Percentiles rank a stretch among this genome's conserved stretches.
phyloP scores from a whole-genome alignment of 1,140 invertebrate genomes.

The Drosophila pachea region DNA sequence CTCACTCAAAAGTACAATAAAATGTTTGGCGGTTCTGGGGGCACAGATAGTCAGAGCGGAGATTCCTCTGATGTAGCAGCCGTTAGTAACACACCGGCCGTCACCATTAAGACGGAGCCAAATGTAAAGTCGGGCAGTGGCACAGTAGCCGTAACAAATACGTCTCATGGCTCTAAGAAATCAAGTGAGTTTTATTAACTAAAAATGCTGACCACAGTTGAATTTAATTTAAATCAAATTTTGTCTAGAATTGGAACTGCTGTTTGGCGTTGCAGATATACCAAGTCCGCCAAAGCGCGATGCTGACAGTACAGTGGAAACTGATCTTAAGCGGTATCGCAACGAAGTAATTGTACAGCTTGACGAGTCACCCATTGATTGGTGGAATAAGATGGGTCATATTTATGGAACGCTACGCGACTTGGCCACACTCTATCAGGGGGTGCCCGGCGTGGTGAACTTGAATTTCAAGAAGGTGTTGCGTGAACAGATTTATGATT shows the following conservation, averaged over 20 bases:
- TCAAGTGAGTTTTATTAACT: slow-evolving; percentile 56
- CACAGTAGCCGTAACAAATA: not conserved
- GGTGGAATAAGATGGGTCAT: slow-evolving; percentile 72
- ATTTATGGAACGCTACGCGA: slow-evolving; percentile 69
- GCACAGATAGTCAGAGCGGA: slow-evolving; percentile 26
- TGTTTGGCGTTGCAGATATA: slow-evolving; percentile 70
- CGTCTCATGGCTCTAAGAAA: slow-evolving; percentile 35
- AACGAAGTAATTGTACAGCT: slow-evolving; percentile 69
- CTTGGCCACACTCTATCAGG: slow-evolving; percentile 64
- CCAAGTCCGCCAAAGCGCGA: slow-evolving; percentile 46
- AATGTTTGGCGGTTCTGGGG: slow-evolving; percentile 27
- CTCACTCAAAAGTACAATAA: slow-evolving; percentile 67
- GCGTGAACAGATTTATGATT: slow-evolving; percentile 69
- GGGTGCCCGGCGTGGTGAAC: slow-evolving; percentile 72
- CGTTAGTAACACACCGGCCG: slow-evolving; percentile 33
- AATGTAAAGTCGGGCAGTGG: slow-evolving; percentile 37
- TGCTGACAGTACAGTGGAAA: slow-evolving; percentile 61
- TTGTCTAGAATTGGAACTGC: slow-evolving; percentile 63
- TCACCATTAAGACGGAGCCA: slow-evolving; percentile 58
- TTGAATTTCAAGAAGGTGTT: slow-evolving; percentile 69
- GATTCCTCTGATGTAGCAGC: slow-evolving; percentile 47
- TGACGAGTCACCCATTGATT: slow-evolving; percentile 70
- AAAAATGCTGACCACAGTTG: not conserved
- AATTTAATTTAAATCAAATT: slow-evolving; percentile 11
- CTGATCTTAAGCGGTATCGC: slow-evolving; percentile 71